phyloP scores from a whole-genome alignment of 2,113 vertebrate genomes.

The Theristicus caerulescens region DNA sequence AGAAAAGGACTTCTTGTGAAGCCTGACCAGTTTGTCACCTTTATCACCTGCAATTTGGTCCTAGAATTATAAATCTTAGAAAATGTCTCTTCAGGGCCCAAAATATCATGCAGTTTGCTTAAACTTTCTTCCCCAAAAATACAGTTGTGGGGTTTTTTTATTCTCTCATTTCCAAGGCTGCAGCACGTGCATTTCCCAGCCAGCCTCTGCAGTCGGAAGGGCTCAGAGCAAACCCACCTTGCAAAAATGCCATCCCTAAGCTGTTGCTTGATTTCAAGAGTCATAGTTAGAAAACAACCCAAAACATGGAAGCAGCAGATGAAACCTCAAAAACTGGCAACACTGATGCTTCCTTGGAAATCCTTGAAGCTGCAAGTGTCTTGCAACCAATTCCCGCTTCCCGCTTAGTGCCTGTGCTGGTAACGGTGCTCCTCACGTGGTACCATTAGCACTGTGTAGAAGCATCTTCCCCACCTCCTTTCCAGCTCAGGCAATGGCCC shows the following conservation, averaged over 20 bases:
- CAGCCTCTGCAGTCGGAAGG: not conserved
- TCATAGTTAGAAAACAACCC: not conserved
- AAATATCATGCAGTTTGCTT: not conserved
- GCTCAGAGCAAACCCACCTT: not conserved
- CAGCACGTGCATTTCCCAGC: not conserved
- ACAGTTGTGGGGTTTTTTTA: not conserved
- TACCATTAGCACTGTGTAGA: not conserved
- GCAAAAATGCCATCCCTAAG: fast-evolving
- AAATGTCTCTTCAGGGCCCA: not conserved
- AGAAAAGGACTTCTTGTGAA: not conserved
- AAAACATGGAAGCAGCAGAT: not conserved
- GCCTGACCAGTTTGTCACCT: not conserved
- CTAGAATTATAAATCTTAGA: not conserved
- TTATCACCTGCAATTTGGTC: not conserved
- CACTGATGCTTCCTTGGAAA: not conserved
- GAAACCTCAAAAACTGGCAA: not conserved
- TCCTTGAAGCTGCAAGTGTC: not conserved
- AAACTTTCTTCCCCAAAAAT: not conserved
- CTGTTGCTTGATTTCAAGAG: not conserved
- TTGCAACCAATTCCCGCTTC: not conserved
- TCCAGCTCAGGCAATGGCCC: conserved; percentile 46
- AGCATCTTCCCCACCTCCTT: not conserved
- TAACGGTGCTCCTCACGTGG: not conserved
- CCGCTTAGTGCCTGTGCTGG: not conserved
- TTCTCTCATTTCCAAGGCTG: not conserved